Conservation (phyloP, 2,113 vertebrate genomes). For the Xerus inauris region DNA sequence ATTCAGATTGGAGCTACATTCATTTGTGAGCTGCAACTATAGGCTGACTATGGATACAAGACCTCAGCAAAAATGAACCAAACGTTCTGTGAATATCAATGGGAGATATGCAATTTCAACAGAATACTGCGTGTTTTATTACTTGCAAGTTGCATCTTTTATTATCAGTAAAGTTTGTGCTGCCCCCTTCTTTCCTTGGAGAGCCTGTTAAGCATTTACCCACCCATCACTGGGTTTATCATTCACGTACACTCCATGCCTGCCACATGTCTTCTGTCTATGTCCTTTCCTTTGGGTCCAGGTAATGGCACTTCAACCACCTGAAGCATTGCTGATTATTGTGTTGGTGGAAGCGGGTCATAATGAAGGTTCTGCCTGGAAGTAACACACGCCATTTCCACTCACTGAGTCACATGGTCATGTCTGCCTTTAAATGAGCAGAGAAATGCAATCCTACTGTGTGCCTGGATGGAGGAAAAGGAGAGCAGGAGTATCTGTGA, state of each 20-base stretch:
- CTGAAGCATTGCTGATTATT: background rate
- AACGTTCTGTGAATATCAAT: background rate
- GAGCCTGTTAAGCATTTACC: background rate
- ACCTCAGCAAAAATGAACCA: constrained; percentile 8
- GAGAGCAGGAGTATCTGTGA: background rate
- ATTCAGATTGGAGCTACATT: background rate
- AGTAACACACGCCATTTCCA: background rate
- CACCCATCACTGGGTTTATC: background rate
- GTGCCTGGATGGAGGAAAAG: background rate
- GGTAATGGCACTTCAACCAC: background rate
- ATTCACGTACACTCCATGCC: accelerated
- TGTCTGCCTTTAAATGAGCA: background rate
- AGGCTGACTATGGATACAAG: background rate
- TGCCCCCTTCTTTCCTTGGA: no score
- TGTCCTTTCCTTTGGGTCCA: background rate
- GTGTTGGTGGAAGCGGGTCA: accelerated
- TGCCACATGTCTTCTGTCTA: background rate
- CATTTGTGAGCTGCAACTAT: background rate
- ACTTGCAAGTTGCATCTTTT: background rate
- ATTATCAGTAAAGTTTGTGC: background rate
- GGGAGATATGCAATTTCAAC: background rate
- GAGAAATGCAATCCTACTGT: accelerated
- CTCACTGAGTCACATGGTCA: background rate
- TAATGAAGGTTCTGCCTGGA: background rate
- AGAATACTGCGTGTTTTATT: background rate